Conservation (phyloP, 2,888 invertebrate species). For the Drosophila multiciliata region DNA sequence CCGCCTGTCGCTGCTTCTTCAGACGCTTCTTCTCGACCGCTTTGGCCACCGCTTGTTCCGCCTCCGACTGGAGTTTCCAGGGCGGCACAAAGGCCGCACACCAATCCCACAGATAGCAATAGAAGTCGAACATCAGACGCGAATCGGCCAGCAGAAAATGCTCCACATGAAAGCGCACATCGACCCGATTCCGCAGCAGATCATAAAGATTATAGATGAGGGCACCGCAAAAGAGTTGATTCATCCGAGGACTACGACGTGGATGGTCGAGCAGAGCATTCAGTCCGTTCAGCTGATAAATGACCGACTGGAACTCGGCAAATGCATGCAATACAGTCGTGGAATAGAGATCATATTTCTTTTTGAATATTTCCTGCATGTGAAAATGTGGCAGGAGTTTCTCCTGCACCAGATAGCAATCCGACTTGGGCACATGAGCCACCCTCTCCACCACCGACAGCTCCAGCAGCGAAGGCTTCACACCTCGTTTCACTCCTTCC, state of each 20-base stretch:
- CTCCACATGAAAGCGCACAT: slow-evolving; percentile 86
- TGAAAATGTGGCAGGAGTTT: slow-evolving; percentile 82
- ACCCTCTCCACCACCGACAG: slow-evolving; percentile 74
- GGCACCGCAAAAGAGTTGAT: slow-evolving; percentile 90
- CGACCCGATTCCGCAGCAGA: slow-evolving; percentile 87
- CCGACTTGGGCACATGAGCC: slow-evolving; percentile 77
- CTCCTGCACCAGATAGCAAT: slow-evolving; percentile 82
- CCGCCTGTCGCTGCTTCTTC: slow-evolving; percentile 77
- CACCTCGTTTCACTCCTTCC: slow-evolving; percentile 60
- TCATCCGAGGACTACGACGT: slow-evolving; percentile 86
- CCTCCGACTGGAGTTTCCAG: slow-evolving; percentile 69
- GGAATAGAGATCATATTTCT: slow-evolving; percentile 82
- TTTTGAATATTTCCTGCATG: slow-evolving; percentile 83
- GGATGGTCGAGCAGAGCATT: slow-evolving; percentile 89
- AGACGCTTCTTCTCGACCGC: slow-evolving; percentile 70
- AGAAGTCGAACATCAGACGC: slow-evolving; percentile 82
- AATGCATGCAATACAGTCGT: slow-evolving; percentile 82
- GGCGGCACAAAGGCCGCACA: slow-evolving; percentile 77
- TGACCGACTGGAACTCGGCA: slow-evolving; percentile 84
- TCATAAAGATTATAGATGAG: slow-evolving; percentile 90
- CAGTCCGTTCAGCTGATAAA: slow-evolving; percentile 84
- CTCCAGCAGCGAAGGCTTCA: slow-evolving; percentile 60
- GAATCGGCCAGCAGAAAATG: slow-evolving; percentile 85
- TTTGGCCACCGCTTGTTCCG: slow-evolving; percentile 45
- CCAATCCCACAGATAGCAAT: slow-evolving; percentile 80